phyloP scores from a whole-genome alignment of 2,888 invertebrate genomes.

The Strigamia crassipes region DNA sequence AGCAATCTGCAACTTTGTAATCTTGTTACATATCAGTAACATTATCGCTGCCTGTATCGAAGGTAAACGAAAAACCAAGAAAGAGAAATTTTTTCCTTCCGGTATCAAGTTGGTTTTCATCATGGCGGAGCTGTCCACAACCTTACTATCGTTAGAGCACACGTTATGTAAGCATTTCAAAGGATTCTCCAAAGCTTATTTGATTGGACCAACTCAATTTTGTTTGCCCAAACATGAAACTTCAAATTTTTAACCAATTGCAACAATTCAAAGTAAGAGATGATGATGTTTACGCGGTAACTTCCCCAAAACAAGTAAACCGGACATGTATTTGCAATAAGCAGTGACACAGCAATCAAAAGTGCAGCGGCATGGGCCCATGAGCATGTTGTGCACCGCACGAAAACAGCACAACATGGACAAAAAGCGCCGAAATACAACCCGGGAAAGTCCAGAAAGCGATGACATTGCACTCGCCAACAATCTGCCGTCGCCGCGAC shows the following conservation, averaged over 20 bases:
- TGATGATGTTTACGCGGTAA: background rate
- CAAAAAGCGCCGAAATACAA: no score
- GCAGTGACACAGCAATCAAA: no score
- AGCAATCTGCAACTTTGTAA: no score
- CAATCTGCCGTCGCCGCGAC: background rate
- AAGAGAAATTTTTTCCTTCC: no score
- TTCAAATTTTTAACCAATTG: background rate
- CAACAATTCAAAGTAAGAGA: background rate
- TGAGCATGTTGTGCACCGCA: no score
- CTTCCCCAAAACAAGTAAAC: background rate
- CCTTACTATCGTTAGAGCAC: background rate
- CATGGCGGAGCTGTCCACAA: background rate
- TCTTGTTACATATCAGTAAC: no score
- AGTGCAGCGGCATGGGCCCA: no score
- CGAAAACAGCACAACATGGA: no score
- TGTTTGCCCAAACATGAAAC: background rate
- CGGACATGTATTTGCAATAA: no score
- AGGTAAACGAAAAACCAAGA: no score
- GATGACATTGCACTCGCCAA: background rate
- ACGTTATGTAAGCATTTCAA: background rate
- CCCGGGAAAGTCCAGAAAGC: background rate
- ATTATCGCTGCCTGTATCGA: no score
- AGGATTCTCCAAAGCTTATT: background rate
- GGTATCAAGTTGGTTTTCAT: no score
- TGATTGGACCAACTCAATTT: background rate